A percentile compares a stretch with the other conserved stretches of the same genome.
phyloP scores from a whole-genome alignment of 2,113 vertebrate genomes.

The Phalacrocorax carbo region DNA sequence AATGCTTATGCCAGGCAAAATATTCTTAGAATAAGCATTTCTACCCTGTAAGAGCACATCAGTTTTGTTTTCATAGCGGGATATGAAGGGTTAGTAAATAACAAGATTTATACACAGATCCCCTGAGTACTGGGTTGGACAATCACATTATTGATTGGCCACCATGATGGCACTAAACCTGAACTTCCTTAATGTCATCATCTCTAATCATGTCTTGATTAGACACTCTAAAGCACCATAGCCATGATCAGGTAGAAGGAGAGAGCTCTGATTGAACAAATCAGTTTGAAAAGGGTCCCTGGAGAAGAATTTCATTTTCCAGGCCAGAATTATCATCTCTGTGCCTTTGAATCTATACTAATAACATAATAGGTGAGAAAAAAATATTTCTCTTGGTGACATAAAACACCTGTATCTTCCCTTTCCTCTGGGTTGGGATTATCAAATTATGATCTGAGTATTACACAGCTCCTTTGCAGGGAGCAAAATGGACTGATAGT shows the following conservation, averaged over 20 bases:
- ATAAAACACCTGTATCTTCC: conserved; percentile 1
- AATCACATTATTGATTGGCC: conserved; percentile 27
- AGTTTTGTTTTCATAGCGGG: conserved; percentile 9
- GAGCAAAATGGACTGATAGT: not conserved
- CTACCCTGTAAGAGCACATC: not conserved
- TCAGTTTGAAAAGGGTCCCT: conserved; percentile 2
- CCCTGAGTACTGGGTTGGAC: not conserved
- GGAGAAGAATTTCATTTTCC: conserved; percentile 45
- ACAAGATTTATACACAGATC: conserved; percentile 11
- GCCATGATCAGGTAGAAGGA: conserved; percentile 3
- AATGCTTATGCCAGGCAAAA: not conserved
- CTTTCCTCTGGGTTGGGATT: not conserved
- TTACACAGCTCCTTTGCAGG: not conserved
- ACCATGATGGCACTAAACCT: conserved; percentile 51
- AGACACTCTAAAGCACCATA: not conserved
- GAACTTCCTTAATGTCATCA: conserved; percentile 23
- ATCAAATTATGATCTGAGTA: not conserved
- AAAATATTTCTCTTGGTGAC: not conserved
- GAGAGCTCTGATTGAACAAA: conserved; percentile 31
- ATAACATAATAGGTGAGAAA: conserved; percentile 1
- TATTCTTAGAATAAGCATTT: conserved; percentile 11
- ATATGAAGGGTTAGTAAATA: conserved; percentile 29
- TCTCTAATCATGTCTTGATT: conserved; percentile 47
- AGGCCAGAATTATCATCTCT: conserved; percentile 7
- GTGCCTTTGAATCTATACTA: conserved; percentile 50